These are phyloP conservation scores for Microctenopoma lineatum DNA, from an alignment of 2,797 vertebrate genomes.

Conservation along the genomic window DNA sequence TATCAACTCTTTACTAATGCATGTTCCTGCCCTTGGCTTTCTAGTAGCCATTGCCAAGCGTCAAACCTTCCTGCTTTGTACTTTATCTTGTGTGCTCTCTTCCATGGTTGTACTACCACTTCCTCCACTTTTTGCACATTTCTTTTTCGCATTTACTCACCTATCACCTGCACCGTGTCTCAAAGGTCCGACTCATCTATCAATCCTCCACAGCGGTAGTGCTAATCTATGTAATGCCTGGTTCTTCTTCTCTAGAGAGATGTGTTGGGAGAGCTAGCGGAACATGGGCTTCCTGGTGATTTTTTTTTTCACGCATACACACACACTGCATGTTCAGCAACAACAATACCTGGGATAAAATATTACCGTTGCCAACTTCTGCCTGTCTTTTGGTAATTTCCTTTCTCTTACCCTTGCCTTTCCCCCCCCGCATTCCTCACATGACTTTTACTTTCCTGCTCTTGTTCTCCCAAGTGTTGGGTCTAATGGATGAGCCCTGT, in stretches of 20 bases:
- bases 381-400: conserved; percentile 29
- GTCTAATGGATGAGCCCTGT: conserved; percentile 54
- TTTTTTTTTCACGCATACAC: conserved; percentile 1
- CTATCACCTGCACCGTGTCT: conserved; percentile 41
- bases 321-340: conserved; percentile 28
- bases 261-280: conserved; percentile 11
- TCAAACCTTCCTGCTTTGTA: conserved; percentile 1
- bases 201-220: conserved; percentile 36
- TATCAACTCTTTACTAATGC: conserved; percentile 7
- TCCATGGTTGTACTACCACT: conserved; percentile 28
- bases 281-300: conserved; percentile 9
- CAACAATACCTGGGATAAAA: conserved; percentile 27
- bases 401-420: conserved; percentile 2
- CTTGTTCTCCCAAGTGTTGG: conserved; percentile 57
- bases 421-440: conserved; percentile 44
- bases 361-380: conserved; percentile 25
- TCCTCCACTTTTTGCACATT: conserved; percentile 32
- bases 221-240: conserved; percentile 29
- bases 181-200: conserved; percentile 48
- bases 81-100: not conserved
- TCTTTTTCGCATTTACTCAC: conserved; percentile 44
- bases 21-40: conserved; percentile 11
- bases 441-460: conserved; percentile 46
- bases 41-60: not conserved
- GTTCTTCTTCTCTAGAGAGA: conserved; percentile 35